phyloP scores from a whole-genome alignment of 2,113 vertebrate species.

The Calypte anna region DNA sequence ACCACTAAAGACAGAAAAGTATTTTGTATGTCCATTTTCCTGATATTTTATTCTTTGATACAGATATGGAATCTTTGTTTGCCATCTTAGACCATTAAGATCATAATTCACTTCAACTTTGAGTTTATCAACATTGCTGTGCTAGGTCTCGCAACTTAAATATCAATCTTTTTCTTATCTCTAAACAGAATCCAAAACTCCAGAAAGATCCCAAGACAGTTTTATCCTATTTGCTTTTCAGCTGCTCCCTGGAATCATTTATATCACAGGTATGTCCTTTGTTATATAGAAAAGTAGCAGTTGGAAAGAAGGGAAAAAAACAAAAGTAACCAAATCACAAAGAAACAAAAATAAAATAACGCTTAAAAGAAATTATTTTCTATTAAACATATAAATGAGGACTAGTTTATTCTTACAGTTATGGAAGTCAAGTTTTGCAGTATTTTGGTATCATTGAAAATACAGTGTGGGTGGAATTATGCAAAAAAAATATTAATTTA shows the following conservation, averaged over 20 bases:
- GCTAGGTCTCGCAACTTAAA: not conserved
- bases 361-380: not conserved
- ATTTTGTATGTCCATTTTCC: not conserved
- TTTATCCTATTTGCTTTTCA: not conserved
- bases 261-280: not conserved
- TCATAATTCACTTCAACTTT: not conserved
- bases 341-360: not conserved
- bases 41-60: not conserved
- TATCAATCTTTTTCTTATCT: not conserved
- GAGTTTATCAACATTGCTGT: not conserved
- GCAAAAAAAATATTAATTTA: not conserved
- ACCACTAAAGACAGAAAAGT: not conserved
- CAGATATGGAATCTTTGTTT: not conserved
- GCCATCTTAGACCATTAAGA: not conserved
- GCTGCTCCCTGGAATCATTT: not conserved
- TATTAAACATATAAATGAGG: not conserved
- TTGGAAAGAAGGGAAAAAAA: not conserved
- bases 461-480: accelerated
- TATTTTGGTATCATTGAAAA: not conserved
- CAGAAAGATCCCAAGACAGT: not conserved
- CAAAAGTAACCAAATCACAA: not conserved
- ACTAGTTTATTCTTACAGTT: not conserved
- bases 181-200: not conserved
- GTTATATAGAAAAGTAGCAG: not conserved
- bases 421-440: not conserved